phyloP scores from a whole-genome alignment of 2,888 invertebrate genomes.

The Watsonalla cultraria region DNA sequence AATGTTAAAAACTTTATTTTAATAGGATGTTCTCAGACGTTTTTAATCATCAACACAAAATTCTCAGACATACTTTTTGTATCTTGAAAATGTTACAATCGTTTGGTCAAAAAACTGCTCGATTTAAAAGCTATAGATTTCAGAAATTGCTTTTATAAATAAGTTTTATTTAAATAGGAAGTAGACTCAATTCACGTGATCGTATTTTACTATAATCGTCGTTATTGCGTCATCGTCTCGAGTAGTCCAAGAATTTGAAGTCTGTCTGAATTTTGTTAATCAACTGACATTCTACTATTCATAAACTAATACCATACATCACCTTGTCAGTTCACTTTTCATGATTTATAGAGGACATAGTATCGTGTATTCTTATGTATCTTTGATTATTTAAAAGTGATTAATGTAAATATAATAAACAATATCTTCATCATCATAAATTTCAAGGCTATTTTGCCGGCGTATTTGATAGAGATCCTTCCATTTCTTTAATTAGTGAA shows the following conservation, averaged over 20 bases:
- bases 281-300: background rate
- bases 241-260: background rate
- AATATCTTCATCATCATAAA: too few relatives aligned
- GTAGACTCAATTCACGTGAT: background rate
- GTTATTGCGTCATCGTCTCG: background rate
- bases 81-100: background rate
- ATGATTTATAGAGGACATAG: background rate
- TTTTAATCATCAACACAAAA: background rate
- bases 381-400: too few relatives aligned
- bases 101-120: background rate
- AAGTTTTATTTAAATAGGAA: background rate
- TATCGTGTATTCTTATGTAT: too few relatives aligned
- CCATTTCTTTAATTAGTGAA: too few relatives aligned
- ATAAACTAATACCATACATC: background rate
- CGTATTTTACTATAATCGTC: background rate
- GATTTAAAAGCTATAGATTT: background rate
- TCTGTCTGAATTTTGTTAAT: background rate
- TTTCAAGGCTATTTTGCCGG: too few relatives aligned
- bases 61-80: background rate
- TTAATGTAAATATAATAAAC: too few relatives aligned
- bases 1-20: background rate
- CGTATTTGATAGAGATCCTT: too few relatives aligned
- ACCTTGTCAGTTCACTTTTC: background rate
- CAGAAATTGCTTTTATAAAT: background rate
- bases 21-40: background rate